Percentiles rank a stretch among this genome's conserved stretches.
These are phyloP conservation scores for Ormyrus pomaceus DNA, from an alignment of 2,888 invertebrate genomes.

Conservation along the genomic window DNA sequence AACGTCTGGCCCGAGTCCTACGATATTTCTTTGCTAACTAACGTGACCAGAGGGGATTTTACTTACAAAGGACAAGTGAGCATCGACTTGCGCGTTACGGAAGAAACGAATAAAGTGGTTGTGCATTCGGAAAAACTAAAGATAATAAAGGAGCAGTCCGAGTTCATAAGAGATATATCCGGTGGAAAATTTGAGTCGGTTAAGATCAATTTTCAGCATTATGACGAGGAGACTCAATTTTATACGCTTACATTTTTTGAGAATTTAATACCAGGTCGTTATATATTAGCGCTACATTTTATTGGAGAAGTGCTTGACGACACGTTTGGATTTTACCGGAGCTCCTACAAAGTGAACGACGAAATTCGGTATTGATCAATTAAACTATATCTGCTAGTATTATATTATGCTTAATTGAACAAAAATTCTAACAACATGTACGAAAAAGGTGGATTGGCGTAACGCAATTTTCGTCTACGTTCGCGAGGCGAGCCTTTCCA, in stretches of 20 bases:
- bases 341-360: conserved; percentile 77
- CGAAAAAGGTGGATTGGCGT: conserved; percentile 83
- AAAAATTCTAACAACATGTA: not conserved
- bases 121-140: conserved; percentile 77
- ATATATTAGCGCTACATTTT: conserved; percentile 78
- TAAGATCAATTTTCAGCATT: conserved; percentile 57
- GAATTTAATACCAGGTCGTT: conserved; percentile 66
- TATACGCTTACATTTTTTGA: conserved; percentile 55
- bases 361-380: conserved; percentile 75
- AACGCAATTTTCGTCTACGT: conserved; percentile 88
- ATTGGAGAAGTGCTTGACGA: conserved; percentile 78
- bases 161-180: conserved; percentile 29
- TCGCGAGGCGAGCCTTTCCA: conserved; percentile 88
- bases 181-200: conserved; percentile 15
- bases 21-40: conserved; percentile 72
- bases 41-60: conserved; percentile 57
- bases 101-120: conserved; percentile 71
- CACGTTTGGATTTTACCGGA: conserved; percentile 82
- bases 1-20: conserved; percentile 78
- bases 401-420: not conserved
- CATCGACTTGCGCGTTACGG: conserved; percentile 73
- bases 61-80: conserved; percentile 76
- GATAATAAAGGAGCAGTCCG: conserved; percentile 64
- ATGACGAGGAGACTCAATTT: conserved; percentile 63
- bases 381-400: not conserved